These are phyloP conservation scores for Istiophorus platypterus DNA, from an alignment of 2,113 vertebrate genomes.

Conservation along the genomic window DNA sequence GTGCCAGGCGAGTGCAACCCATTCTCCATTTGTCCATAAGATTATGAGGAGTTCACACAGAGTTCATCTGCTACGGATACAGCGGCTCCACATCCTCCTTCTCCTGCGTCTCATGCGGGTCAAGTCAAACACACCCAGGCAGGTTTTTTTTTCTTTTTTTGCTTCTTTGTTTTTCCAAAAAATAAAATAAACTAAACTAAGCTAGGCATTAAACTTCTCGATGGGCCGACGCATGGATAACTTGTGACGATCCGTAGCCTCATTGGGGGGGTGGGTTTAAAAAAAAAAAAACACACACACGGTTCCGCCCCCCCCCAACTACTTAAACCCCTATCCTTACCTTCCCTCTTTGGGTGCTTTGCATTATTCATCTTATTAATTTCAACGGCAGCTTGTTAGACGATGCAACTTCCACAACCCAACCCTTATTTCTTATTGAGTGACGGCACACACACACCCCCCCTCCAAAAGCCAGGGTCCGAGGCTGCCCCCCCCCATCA, in stretches of 20 bases:
- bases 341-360: too few relatives aligned
- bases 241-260: too few relatives aligned
- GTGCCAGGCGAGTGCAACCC: conserved; percentile 70
- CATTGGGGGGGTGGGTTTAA: too few relatives aligned
- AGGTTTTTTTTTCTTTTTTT: neutral
- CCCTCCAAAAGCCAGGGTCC: conserved; percentile 7
- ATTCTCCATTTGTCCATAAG: conserved; percentile 84
- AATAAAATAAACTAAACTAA: too few relatives aligned
- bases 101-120: conserved; percentile 45
- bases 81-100: conserved; percentile 68
- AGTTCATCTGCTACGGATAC: conserved; percentile 82
- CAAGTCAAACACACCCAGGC: conserved; percentile 44
- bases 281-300: too few relatives aligned
- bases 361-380: conserved; percentile 12
- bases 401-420: conserved; percentile 33
- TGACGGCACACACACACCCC: too few relatives aligned
- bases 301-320: too few relatives aligned
- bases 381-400: conserved; percentile 20
- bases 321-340: too few relatives aligned
- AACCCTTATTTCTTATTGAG: too few relatives aligned
- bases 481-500: neutral
- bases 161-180: too few relatives aligned
- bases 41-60: conserved; percentile 86
- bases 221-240: conserved; percentile 34
- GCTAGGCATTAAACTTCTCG: conserved; percentile 47